Evolutionary conservation across 92 coral and sea anemone genomes (phyloP), one percentile per base, ranked within the genome.

Genomic region (Muricea muricata): DNA sequence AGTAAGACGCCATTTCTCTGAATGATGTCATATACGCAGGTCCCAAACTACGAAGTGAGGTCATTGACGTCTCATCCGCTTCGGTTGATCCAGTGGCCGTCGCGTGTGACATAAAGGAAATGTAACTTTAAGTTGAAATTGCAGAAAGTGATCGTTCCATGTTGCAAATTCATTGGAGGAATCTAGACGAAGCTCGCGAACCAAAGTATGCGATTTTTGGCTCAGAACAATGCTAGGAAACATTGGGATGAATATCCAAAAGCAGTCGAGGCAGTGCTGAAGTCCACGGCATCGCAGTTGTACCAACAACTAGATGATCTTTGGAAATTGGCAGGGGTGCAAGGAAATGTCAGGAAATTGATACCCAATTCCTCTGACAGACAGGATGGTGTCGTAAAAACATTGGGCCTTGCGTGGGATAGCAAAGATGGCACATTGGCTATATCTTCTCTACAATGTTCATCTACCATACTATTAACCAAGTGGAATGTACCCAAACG

Each of bases 21-120:
- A 91, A 87, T 70, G 32, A 2, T n/a, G 79, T 75, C 47, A 91
- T 91, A 57, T 77, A 80, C 66, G 73, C 91, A 2, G 94, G 91
- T 32, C 91, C 94, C 6, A 86, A 89, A 45, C 66, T 89, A 10
- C 90, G 80, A 47, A 57, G 70, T 35, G 88, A 90, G 3, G 9
- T 86, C 65, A 73, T 90, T 76, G 87, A 90, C 52, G 93, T 90
- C 85, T 90, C 15, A 34, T 80, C 25, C 65, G 93, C 4, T 90
- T 80, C 32, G 61, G 61, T n/a, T n/a, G n/a, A n/a, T 25, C 81
- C 90, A 0, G 90, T 86, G 18, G 93, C 84, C 28, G 41, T 81
- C 24, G 88, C 68, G 4, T 86, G 84, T 24, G 88, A 90, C 83
- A 80, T 90, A 33, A 77, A 71, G 15, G 87, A 86, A 50, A 90